Percentiles rank a stretch among this genome's conserved stretches.
phyloP scores from a whole-genome alignment of 2,797 vertebrate species.

The Nothura maculosa region DNA sequence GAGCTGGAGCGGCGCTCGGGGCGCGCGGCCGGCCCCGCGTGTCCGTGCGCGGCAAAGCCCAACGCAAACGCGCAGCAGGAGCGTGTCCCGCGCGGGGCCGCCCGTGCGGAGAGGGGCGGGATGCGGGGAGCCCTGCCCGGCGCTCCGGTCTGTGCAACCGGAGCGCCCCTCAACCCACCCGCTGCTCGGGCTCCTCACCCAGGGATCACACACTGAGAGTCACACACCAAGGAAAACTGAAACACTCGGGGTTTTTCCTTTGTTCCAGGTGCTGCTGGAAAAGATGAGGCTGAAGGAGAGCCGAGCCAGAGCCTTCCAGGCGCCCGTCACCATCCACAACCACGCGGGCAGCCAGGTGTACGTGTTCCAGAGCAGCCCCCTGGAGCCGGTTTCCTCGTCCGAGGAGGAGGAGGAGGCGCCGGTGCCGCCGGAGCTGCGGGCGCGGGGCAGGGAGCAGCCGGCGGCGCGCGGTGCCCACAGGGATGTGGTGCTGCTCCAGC shows the following conservation, averaged over 20 bases:
- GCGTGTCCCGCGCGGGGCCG: no score
- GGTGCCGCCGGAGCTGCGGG: conserved; percentile 81
- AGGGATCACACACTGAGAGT: no score
- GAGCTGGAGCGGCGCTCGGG: no score
- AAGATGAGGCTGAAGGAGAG: conserved; percentile 85
- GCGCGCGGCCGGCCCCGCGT: no score
- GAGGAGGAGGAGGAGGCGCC: conserved; percentile 84
- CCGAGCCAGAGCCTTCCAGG: conserved; percentile 85
- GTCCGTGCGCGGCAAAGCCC: no score
- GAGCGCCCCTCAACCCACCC: no score
- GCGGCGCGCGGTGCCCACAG: conserved; percentile 45
- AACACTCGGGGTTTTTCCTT: background rate
- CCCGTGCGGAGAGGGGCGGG: no score
- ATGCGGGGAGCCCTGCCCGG: background rate
- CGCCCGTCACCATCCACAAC: conserved; percentile 86
- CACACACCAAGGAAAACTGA: no score
- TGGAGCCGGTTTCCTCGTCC: conserved; percentile 80
- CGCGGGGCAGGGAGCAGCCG: conserved; percentile 73
- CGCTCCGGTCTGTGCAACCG: no score
- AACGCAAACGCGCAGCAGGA: no score
- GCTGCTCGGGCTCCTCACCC: no score
- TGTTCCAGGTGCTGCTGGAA: conserved; percentile 57
- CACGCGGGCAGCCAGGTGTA: conserved; percentile 88
- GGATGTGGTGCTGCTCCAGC: conserved; percentile 86
- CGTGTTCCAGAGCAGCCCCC: conserved; percentile 81